Conservation (phyloP, 2,113 vertebrate species). For the Microcebus murinus region DNA sequence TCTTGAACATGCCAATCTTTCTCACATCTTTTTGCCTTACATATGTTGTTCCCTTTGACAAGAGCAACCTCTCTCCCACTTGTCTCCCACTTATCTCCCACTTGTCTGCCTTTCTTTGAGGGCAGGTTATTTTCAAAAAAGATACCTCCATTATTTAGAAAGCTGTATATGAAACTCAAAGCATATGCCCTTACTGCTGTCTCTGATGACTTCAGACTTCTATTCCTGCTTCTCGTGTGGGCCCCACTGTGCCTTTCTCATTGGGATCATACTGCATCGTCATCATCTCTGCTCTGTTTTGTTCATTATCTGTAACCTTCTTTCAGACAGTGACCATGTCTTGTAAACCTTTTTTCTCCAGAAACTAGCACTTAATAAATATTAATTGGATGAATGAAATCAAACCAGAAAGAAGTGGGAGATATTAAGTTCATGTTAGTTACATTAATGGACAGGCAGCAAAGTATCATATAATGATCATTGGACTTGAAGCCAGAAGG, state of each 20-base stretch:
- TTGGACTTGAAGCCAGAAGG: background rate
- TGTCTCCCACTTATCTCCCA: background rate
- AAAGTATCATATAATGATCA: background rate
- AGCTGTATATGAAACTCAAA: background rate
- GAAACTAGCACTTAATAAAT: constrained; percentile 14
- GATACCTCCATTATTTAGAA: background rate
- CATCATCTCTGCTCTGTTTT: background rate
- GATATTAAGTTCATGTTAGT: background rate
- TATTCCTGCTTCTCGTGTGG: background rate
- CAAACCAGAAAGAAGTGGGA: background rate
- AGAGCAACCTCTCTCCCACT: background rate
- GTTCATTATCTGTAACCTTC: background rate
- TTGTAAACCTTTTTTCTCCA: background rate
- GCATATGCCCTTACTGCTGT: background rate
- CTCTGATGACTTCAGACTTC: background rate
- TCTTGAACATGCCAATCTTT: background rate
- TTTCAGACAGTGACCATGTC: background rate
- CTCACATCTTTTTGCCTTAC: background rate
- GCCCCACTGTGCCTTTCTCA: background rate
- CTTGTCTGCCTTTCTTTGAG: constrained; percentile 15
- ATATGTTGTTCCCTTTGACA: background rate
- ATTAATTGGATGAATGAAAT: constrained; percentile 29
- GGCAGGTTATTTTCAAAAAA: background rate
- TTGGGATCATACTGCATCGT: background rate
- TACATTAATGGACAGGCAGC: background rate